Evolutionary conservation across 2,888 invertebrate species (phyloP).

Genomic region (Ischnus inquisitorius): DNA sequence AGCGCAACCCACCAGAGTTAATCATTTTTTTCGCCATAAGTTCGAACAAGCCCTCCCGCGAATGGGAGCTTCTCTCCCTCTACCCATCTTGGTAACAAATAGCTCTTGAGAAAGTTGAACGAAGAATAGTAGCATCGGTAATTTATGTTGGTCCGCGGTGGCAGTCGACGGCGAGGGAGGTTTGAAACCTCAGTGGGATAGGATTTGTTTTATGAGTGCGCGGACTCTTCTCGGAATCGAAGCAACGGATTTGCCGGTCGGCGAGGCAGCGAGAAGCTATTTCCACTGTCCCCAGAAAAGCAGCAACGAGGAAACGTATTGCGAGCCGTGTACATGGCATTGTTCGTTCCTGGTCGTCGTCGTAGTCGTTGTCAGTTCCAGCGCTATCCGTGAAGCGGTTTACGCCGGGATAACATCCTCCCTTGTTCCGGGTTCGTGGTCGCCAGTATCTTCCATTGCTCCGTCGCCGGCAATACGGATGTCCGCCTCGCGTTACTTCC

Average conservation of each 20-base stretch:
- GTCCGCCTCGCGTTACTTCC: constrained; percentile 10
- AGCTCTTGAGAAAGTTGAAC: constrained; percentile 17
- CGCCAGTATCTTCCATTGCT: constrained; percentile 43
- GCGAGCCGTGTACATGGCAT: constrained; percentile 10
- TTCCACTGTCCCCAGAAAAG: not conserved
- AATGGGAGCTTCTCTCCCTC: not conserved
- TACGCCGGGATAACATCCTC: constrained; percentile 18
- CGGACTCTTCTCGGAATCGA: constrained; percentile 3
- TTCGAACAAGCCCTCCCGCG: not conserved
- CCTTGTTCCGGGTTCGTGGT: constrained; percentile 53
- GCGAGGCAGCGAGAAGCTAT: constrained; percentile 4
- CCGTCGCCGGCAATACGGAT: constrained; percentile 37
- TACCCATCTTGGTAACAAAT: not conserved
- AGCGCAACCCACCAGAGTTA: not conserved
- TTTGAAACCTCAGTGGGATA: not conserved
- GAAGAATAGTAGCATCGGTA: constrained; percentile 21
- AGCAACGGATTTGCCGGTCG: constrained; percentile 13
- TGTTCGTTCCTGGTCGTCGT: not conserved
- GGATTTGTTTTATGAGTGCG: constrained; percentile 14
- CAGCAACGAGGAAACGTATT: constrained; percentile 18
- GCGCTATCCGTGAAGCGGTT: constrained; percentile 48
- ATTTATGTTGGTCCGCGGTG: constrained; percentile 7
- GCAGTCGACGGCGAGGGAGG: not conserved
- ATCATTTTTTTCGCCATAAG: not conserved
- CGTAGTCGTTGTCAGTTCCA: not conserved